Conservation (phyloP, 2,797 vertebrate species). For the Sebastiscus tertius region DNA sequence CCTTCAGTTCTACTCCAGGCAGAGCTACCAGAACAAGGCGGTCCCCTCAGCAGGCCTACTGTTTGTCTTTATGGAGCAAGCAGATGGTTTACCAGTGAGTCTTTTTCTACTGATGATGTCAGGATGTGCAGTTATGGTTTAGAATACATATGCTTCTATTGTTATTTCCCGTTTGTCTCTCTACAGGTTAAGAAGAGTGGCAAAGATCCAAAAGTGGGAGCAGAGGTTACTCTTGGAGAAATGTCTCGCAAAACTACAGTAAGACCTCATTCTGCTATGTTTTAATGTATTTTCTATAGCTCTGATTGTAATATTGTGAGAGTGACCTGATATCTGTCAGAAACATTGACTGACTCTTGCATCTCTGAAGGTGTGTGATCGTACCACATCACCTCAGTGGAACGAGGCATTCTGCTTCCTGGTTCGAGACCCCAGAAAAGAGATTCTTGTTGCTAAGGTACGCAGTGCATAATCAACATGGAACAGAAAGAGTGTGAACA, state of each 20-base stretch:
- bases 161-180: background rate
- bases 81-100: constrained; percentile 88
- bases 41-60: constrained; percentile 87
- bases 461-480: background rate
- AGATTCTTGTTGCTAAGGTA: constrained; percentile 89
- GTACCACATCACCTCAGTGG: constrained; percentile 87
- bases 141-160: background rate
- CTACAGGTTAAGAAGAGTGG: constrained; percentile 89
- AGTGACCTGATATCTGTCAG: background rate
- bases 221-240: constrained; percentile 81
- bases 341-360: background rate
- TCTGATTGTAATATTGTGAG: background rate
- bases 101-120: background rate
- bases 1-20: constrained; percentile 84
- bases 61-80: constrained; percentile 88
- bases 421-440: constrained; percentile 85
- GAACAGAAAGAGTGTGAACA: background rate
- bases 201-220: constrained; percentile 88
- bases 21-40: constrained; percentile 85
- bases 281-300: background rate
- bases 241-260: constrained; percentile 89
- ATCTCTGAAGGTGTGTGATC: constrained; percentile 82
- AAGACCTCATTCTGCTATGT: constrained; percentile 22
- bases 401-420: constrained; percentile 89
- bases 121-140: background rate